Evolutionary conservation across 2,113 vertebrate species (phyloP), one percentile per base, ranked within the genome.

Genomic region (Mugil cephalus): DNA sequence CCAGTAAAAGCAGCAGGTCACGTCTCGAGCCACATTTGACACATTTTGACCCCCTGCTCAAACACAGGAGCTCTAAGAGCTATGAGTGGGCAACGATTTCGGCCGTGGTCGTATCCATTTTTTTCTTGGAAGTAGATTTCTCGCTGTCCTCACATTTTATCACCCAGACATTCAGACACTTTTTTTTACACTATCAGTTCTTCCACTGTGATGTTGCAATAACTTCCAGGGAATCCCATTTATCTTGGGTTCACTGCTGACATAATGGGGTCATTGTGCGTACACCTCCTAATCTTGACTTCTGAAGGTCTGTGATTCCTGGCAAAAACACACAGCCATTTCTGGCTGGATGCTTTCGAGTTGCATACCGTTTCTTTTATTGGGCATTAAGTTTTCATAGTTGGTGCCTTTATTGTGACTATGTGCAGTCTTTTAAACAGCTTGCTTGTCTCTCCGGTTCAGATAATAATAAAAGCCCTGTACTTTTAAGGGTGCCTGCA

Each of bases 211-310:
- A 84, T 86, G 71, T 69, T 82, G 80, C 81, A 86, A 72, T 73
- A 79, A 48, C 67, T 86, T 84, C 51, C 59, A 62, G 43, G 42
- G 78, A 80, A 80, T 67, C 82, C 79, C 72, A 80, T 89, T 86
- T 84, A 82, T 88, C 79, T 82, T 3, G 56, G 79, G 74, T 79
- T 83, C 62, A 64, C 15, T 17, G 55, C 74, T 90, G 91, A 87
- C 87, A 85, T 87, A 90, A 91, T 90, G 87, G 77, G 88, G 89
- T 88, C 89, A 89, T 82, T 80, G 72, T 87, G 61, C 40, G 61
- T 75, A 10, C 70, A 74, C 79, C 64, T 88, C 76, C 62, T 70
- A 85, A 85, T 82, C 69, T 64, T 61, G 64, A 43, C 24, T 64
- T 87, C 67, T 81, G 64, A 75, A 77, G 67, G 69, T 38, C 43